These are phyloP conservation scores for Caloenas nicobarica DNA, from an alignment of 2,113 vertebrate genomes.

Conservation along the genomic window DNA sequence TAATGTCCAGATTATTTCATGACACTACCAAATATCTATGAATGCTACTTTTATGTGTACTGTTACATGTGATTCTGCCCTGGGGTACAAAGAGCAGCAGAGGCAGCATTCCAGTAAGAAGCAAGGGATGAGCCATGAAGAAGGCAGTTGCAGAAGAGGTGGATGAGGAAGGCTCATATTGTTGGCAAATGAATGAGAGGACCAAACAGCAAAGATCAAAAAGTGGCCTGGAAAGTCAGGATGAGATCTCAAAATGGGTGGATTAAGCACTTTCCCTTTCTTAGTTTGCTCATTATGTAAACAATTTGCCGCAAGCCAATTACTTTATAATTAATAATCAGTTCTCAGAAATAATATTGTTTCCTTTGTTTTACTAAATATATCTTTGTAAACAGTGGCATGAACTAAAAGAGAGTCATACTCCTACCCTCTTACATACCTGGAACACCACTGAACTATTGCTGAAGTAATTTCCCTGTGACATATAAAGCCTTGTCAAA, in stretches of 20 bases:
- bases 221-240: not conserved
- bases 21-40: not conserved
- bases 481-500: not conserved
- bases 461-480: not conserved
- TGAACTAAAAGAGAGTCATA: not conserved
- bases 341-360: not conserved
- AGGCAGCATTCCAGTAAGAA: not conserved
- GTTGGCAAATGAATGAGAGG: not conserved
- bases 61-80: not conserved
- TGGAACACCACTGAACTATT: not conserved
- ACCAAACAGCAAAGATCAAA: not conserved
- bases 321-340: not conserved
- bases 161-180: not conserved
- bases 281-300: not conserved
- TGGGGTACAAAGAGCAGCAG: not conserved
- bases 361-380: not conserved
- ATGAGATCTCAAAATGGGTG: not conserved
- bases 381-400: not conserved
- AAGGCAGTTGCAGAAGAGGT: not conserved
- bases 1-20: not conserved
- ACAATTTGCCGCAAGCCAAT: not conserved
- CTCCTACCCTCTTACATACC: not conserved
- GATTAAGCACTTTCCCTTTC: not conserved
- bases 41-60: not conserved
- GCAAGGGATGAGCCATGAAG: not conserved